A percentile compares a stretch with the other conserved stretches of the same genome.
phyloP scores from a whole-genome alignment of 2,797 vertebrate species.

The Notoglanidium macrostoma region DNA sequence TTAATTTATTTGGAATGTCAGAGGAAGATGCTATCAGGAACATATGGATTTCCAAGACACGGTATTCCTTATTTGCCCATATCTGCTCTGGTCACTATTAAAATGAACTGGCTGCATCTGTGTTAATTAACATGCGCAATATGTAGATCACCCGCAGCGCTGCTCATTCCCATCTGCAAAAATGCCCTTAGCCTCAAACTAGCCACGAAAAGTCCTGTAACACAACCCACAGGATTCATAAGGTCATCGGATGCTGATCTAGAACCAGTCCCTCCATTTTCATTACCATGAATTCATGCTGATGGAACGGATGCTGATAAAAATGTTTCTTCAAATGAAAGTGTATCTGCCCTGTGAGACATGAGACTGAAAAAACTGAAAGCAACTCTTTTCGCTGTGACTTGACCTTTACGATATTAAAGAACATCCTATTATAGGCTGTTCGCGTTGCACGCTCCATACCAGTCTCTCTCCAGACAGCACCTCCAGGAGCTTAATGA shows the following conservation, averaged over 20 bases:
- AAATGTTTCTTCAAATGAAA: not conserved
- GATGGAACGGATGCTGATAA: not conserved
- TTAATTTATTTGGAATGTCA: too few species aligned
- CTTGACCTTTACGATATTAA: not conserved
- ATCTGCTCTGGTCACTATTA: too few species aligned
- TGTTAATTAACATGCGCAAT: too few species aligned
- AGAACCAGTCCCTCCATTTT: not conserved
- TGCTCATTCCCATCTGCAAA: not conserved
- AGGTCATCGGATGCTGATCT: not conserved
- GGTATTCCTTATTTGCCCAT: too few species aligned
- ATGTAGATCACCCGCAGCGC: too few species aligned
- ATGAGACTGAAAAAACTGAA: not conserved
- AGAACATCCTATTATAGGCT: too few species aligned
- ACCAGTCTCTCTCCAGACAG: slow-evolving; percentile 92
- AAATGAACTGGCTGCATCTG: too few species aligned
- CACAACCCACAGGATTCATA: not conserved
- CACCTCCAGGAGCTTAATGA: slow-evolving; percentile 94
- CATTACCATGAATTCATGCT: not conserved
- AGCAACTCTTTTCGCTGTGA: not conserved
- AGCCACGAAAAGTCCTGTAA: not conserved
- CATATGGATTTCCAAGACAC: too few species aligned
- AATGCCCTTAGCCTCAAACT: not conserved
- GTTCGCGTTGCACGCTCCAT: slow-evolving; percentile 55
- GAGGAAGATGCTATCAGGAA: too few species aligned
- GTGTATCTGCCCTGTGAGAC: not conserved